Conservation (phyloP, 2,113 vertebrate genomes). For the Saccopteryx bilineata region DNA sequence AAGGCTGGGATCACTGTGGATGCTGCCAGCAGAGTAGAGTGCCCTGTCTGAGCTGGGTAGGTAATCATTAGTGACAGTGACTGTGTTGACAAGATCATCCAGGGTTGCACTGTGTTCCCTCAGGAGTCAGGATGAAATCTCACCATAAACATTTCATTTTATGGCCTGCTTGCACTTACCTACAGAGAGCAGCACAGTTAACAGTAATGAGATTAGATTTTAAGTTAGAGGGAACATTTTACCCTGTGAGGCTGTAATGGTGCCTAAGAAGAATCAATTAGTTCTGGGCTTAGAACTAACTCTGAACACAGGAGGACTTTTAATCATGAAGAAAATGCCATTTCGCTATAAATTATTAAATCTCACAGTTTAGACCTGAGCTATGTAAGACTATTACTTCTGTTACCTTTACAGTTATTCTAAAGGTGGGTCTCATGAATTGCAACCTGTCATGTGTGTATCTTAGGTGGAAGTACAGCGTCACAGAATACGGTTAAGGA, state of each 20-base stretch:
- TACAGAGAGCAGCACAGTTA: background rate
- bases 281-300: background rate
- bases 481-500: background rate
- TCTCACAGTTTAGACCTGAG: background rate
- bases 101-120: background rate
- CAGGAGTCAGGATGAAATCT: background rate
- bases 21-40: background rate
- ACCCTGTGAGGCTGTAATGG: background rate
- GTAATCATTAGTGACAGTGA: background rate
- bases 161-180: background rate
- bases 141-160: background rate
- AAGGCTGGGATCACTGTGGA: background rate
- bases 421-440: background rate
- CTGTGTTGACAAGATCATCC: background rate
- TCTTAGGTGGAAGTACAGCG: background rate
- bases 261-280: background rate
- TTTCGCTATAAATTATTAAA: background rate
- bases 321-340: background rate
- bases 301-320: background rate
- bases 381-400: background rate
- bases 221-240: background rate
- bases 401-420: background rate
- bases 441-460: fast-evolving
- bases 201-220: background rate
- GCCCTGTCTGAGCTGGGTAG: background rate